Evolutionary conservation across 1,140 invertebrate species (phyloP).

Genomic region (Drosophila sturtevanti): DNA sequence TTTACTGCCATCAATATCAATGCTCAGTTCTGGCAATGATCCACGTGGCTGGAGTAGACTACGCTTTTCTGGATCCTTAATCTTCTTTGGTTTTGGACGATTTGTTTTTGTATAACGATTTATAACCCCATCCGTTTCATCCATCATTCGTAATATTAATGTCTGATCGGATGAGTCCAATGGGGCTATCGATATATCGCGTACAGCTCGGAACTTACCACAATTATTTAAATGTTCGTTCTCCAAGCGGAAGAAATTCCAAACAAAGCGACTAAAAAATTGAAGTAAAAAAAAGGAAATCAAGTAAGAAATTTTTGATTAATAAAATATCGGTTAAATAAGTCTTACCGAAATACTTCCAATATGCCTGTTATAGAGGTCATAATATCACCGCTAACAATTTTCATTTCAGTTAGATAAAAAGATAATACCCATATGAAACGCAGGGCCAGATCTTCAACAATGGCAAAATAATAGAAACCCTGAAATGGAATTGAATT

Average conservation of each 20-base stretch:
- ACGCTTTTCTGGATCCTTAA: conserved; percentile 84
- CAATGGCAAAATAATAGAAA: conserved; percentile 98
- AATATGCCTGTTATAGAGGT: conserved; percentile 94
- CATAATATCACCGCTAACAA: conserved; percentile 93
- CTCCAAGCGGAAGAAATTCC: conserved; percentile 99
- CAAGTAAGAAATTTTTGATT: not conserved
- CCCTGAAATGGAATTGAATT: conserved; percentile 83
- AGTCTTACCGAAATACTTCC: conserved; percentile 94
- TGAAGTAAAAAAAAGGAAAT: conserved; percentile 9
- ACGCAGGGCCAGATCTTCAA: conserved; percentile 96
- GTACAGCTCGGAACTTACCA: conserved; percentile 98
- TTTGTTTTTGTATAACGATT: conserved; percentile 88
- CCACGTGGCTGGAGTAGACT: conserved; percentile 83
- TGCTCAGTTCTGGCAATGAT: conserved; percentile 83
- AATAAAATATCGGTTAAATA: too few relatives aligned
- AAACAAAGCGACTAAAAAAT: conserved; percentile 93
- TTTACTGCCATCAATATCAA: conserved; percentile 80
- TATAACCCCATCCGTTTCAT: conserved; percentile 93
- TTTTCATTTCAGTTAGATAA: conserved; percentile 92
- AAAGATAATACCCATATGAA: conserved; percentile 96
- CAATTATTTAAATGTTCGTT: conserved; percentile 99
- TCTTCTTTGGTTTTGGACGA: conserved; percentile 83
- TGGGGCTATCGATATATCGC: conserved; percentile 99
- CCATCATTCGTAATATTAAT: conserved; percentile 97
- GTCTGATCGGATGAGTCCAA: conserved; percentile 96